Evolutionary conservation across 2,113 vertebrate species (phyloP).

Genomic region (Dipodomys ordii): DNA sequence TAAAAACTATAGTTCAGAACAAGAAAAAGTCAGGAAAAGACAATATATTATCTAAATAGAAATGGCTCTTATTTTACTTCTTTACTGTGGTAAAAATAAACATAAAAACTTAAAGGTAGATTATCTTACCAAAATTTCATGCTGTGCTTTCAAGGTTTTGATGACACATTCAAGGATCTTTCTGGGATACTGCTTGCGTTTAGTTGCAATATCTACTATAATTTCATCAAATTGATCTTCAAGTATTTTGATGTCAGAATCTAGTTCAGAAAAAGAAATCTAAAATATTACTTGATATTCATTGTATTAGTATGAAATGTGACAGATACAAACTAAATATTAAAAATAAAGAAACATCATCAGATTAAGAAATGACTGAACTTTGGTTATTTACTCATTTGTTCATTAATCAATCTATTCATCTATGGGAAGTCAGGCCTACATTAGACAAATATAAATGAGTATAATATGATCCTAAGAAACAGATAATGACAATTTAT

Average conservation of each 20-base stretch:
- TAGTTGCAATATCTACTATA: slow-evolving; percentile 90
- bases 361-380: not conserved
- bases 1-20: not conserved
- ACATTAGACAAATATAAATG: slow-evolving; percentile 24
- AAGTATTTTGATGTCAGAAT: slow-evolving; percentile 85
- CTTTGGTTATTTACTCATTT: not conserved
- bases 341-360: slow-evolving; percentile 48
- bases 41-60: not conserved
- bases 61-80: not conserved
- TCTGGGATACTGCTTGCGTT: slow-evolving; percentile 91
- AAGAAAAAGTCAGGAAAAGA: slow-evolving; percentile 39
- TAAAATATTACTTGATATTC: slow-evolving; percentile 44
- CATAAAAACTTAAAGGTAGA: slow-evolving; percentile 32
- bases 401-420: not conserved
- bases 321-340: slow-evolving; percentile 26
- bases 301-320: slow-evolving; percentile 43
- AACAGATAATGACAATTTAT: not conserved
- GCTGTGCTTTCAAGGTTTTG: slow-evolving; percentile 90
- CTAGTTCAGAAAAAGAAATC: slow-evolving; percentile 72
- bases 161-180: slow-evolving; percentile 91
- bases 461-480: not conserved
- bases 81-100: slow-evolving; percentile 36
- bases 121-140: slow-evolving; percentile 92
- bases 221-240: slow-evolving; percentile 93
- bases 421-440: not conserved